Evolutionary conservation across 2,888 invertebrate species (phyloP), one percentile per base, ranked within the genome.

Genomic region (Yponomeuta cagnagella): DNA sequence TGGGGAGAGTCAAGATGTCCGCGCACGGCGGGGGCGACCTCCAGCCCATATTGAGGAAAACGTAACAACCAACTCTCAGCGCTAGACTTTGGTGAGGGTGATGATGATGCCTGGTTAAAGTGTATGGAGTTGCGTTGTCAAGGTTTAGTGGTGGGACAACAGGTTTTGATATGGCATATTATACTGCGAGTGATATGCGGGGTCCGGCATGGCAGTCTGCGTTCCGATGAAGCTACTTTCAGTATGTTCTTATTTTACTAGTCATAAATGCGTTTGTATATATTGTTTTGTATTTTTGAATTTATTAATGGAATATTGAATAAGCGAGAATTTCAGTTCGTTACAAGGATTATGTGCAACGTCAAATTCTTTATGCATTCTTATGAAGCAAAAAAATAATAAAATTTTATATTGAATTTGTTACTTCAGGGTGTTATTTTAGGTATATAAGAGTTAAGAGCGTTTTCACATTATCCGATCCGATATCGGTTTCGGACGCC

Each of bases 201-300:
- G 84, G 83, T 84, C 83, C 84, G 79, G 79, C 73, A 70, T 63
- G 74, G 52, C 43, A 78, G 78, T 77, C 74, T 72, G 74, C 70
- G 72, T 71, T 65, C 78, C 77, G 76, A 78, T 77, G 77, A 76
- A 81, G 80, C 80, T 82, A 79, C 33, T 82, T 80, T 81, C 82
- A 83, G 78, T 82, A 83, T 88, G 84, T 87, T 84, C 85, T 84
- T 85, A 83, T 85, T 85, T 87, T 90, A 88, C 90, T 90, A 90
- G 89, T 89, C 89, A 89, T 90, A 87, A 88, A 89, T 83, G 80
- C 80, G 70, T 90, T 90, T 90, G 86, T 91, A 85, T 85, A 87
- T 87, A 88, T 81, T 78, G 78, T 84, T 84, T 84, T 85, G 85
- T 85, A 84, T 86, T 86, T 85, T 86, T 85, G 82, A 83, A 78